Base-by-base conservation (phyloP, 2,797 vertebrate species). In the Allobates femoralis region DNA sequence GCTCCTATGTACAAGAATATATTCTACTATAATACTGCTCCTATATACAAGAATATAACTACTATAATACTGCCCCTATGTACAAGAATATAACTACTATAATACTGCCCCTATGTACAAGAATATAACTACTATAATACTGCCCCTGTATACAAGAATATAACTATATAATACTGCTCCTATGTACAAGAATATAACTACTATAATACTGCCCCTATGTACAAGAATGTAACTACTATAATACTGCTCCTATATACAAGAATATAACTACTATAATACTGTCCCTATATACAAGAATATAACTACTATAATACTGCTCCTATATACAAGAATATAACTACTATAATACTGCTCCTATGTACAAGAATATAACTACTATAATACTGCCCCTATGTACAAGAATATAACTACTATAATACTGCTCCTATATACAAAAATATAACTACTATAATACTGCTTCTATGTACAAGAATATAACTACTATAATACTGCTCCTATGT, bases 11-110 rank as follows among this genome's bases (percentile, higher is more conserved):
- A n/a, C n/a, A n/a, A n/a, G n/a, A 56, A 19, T 19, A 19, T 56
- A 56, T 1, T 34, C 66, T 67, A 67, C 66, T 67, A 67, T 67
- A 67, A 67, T 67, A 67, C 66, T 67, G 66, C 3, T 30, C 30
- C n/a, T 67, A 67, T 67, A 8, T 67, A 67, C 64, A 67, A 67
- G 64, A 67, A 67, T 67, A 67, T 67, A 66, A 66, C 62, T 66
- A 66, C 62, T 66, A 66, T 66, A 66, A 66, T 66, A 60, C 58
- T 56, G 55, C 55, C 8, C 55, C 55, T 53, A 53, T 53, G 15
- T 64, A 64, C 62, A 64, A 30, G 62, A 64, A 64, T 64, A 64
- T 64, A 64, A 64, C 62, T 64, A 16, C 64, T 66, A 66, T 60
- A 60, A n/a, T n/a, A 56, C 55, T 56, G 55, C 55, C 19, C 55